A percentile compares a stretch with the other conserved stretches of the same genome.
These are phyloP conservation scores for Edolisoma coerulescens DNA, from an alignment of 2,113 vertebrate species.

Conservation along the genomic window DNA sequence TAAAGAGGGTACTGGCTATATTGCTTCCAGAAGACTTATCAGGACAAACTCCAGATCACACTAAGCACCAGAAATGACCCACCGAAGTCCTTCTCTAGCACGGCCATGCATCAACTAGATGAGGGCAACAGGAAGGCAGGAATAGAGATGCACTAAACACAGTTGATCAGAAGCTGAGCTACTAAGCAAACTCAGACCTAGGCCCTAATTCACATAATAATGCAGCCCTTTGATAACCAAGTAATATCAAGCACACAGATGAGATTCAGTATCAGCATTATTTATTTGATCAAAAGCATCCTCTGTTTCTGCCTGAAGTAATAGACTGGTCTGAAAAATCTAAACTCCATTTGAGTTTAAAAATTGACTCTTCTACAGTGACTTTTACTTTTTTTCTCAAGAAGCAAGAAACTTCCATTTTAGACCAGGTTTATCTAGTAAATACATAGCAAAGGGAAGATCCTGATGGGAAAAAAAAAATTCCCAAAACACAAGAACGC, in stretches of 20 bases:
- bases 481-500: neutral
- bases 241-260: neutral
- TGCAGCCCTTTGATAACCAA: neutral
- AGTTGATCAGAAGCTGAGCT: neutral
- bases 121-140: neutral
- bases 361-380: neutral
- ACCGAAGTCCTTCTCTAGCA: neutral
- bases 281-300: neutral
- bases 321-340: neutral
- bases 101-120: rapidly evolving
- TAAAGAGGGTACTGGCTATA: neutral
- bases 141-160: neutral
- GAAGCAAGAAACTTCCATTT: neutral
- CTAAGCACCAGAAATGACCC: neutral
- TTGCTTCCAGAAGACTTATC: neutral
- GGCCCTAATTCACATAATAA: neutral
- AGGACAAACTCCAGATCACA: neutral
- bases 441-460: neutral
- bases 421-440: neutral
- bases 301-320: neutral
- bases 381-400: neutral
- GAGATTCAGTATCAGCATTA: neutral
- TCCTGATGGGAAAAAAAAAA: neutral
- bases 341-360: neutral
- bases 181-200: neutral